Evolutionary conservation across 2,888 invertebrate genomes (phyloP), one percentile per base, ranked within the genome.

Genomic region (Stenolophus ochropezus): DNA sequence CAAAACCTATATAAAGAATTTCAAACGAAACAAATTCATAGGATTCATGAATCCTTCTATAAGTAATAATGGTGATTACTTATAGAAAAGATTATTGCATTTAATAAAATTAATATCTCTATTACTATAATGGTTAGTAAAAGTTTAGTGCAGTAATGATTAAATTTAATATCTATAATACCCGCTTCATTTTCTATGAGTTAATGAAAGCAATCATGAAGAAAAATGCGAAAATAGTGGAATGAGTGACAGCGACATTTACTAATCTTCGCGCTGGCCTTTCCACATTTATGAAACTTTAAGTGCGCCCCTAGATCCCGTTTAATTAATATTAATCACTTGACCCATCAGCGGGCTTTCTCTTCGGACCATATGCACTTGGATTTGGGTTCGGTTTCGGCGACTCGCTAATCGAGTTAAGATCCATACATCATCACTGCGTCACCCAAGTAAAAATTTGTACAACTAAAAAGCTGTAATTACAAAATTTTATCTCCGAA

Each of bases 261-360:
- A 61, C 61, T 61, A 14, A 25, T 61, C 61, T 61, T 61, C 61
- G 25, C 25, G 61, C 14, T 14, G 61, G 14, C 3, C 23, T 61
- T 61, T 61, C 61, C 61, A 21, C 61, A 61, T 14, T 61, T 61
- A 61, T 61, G 61, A 61, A 61, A 61, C 21, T 61, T 61, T 23
- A 14, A 61, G 61, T 61, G 61, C 25, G 11, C n/a, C 5, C 25
- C 25, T 61, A 61, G 61, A 61, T 61, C 25, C 23, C 11, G 25
- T 61, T 14, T 61, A 61, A 61, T 61, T 61, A 61, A 61, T 61
- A 61, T 61, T 61, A 61, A 61, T 61, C 25, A 61, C 27, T 61
- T 61, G 61, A 61, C 61, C 61, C 61, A 2, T 4, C 61, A 27
- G 14, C 23, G 61, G 25, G 25, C 14, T 23, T 61, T 61, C 23